phyloP scores from a whole-genome alignment of 2,888 invertebrate species.

The Celastrina argiolus region DNA sequence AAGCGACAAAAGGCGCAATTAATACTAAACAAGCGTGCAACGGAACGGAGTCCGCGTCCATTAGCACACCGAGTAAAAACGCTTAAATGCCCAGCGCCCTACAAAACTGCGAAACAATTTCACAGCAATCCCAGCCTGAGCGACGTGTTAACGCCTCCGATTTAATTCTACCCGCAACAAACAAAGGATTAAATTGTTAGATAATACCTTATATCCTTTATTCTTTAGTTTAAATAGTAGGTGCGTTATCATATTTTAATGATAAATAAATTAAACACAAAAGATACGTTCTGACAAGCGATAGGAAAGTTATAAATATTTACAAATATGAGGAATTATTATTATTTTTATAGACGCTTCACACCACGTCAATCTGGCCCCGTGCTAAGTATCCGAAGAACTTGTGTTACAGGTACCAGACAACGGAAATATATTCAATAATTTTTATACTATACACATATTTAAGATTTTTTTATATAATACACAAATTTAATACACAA shows the following conservation, averaged over 20 bases:
- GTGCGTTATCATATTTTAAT: neutral
- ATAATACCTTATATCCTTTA: neutral
- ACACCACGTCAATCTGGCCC: no score
- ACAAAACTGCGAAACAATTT: conserved; percentile 61
- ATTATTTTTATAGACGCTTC: no score
- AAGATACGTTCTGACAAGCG: no score
- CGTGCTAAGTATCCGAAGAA: no score
- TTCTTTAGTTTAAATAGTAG: neutral
- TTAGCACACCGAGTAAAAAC: conserved; percentile 53
- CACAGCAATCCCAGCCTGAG: conserved; percentile 51
- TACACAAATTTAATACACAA: no score
- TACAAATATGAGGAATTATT: no score
- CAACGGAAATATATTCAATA: no score
- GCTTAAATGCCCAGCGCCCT: conserved; percentile 47
- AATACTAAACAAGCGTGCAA: conserved; percentile 62
- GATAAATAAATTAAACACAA: no score
- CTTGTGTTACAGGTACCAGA: no score
- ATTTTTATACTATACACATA: no score
- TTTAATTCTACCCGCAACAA: conserved; percentile 44
- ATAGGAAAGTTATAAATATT: no score
- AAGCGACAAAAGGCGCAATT: conserved; percentile 69
- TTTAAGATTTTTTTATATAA: no score
- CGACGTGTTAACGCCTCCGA: conserved; percentile 60
- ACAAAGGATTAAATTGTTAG: conserved; percentile 15
- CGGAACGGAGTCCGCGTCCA: conserved; percentile 56